A percentile compares a stretch with the other conserved stretches of the same genome.
phyloP scores from a whole-genome alignment of 2,888 invertebrate genomes.

The Automeris io region DNA sequence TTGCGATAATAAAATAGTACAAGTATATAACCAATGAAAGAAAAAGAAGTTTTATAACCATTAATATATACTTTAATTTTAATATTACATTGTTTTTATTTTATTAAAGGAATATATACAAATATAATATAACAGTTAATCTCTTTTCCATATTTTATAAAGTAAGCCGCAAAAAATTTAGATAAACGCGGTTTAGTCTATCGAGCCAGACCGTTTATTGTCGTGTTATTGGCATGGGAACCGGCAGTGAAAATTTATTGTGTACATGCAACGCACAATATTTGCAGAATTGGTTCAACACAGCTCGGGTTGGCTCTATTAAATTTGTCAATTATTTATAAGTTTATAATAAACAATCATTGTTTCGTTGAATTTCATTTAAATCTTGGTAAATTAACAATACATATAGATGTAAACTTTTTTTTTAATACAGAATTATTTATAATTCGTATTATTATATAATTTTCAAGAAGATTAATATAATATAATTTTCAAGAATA shows the following conservation, averaged over 20 bases:
- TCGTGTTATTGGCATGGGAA: conserved; percentile 39
- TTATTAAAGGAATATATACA: no score
- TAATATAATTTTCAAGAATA: no score
- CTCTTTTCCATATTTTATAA: neutral
- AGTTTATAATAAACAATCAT: conserved; percentile 31
- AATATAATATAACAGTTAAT: no score
- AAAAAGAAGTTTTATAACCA: no score
- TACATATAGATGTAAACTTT: no score
- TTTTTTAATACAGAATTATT: no score
- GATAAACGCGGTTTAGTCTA: conserved; percentile 25
- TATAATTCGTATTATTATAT: no score
- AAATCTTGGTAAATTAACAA: neutral
- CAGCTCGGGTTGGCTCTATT: conserved; percentile 34
- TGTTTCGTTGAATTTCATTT: neutral
- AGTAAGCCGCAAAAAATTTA: conserved; percentile 16
- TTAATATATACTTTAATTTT: no score
- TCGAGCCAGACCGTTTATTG: conserved; percentile 31
- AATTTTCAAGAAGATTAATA: no score
- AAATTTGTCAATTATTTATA: conserved; percentile 47
- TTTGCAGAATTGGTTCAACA: conserved; percentile 45
- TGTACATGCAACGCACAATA: conserved; percentile 39
- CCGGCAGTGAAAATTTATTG: conserved; percentile 42
- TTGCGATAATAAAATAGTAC: no score
- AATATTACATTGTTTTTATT: no score
- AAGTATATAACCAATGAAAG: no score